Conservation (phyloP, 2,888 invertebrate genomes). For the Glomeris marginata region DNA sequence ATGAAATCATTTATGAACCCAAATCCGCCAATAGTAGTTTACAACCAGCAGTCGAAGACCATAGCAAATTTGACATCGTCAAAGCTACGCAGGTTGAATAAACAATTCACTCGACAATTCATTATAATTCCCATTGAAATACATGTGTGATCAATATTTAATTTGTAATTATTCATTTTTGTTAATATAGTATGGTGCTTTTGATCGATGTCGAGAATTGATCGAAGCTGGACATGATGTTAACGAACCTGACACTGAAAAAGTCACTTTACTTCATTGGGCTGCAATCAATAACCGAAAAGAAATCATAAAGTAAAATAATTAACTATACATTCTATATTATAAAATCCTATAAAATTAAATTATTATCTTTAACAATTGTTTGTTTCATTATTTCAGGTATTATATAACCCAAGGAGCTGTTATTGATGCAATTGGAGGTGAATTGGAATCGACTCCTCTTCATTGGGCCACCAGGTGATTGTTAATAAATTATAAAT, state of each 20-base stretch:
- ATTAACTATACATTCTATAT: not conserved
- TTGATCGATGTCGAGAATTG: constrained; percentile 49
- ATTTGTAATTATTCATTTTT: constrained; percentile 1
- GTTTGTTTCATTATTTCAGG: constrained; percentile 26
- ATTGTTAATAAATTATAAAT: constrained; percentile 6
- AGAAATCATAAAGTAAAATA: constrained; percentile 60
- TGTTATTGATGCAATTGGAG: constrained; percentile 83
- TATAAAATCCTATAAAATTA: too few relatives aligned
- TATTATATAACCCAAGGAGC: constrained; percentile 76
- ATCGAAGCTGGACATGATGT: constrained; percentile 87
- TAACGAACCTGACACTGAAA: constrained; percentile 85
- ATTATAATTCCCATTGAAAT: not conserved
- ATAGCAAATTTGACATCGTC: constrained; percentile 58
- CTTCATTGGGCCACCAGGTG: constrained; percentile 93
- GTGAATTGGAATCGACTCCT: constrained; percentile 89
- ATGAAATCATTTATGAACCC: too few relatives aligned
- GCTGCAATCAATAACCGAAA: constrained; percentile 94
- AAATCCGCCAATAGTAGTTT: too few relatives aligned
- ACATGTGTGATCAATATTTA: not conserved
- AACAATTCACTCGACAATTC: not conserved
- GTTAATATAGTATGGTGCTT: constrained; percentile 59
- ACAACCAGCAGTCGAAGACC: too few relatives aligned
- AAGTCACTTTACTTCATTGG: constrained; percentile 97
- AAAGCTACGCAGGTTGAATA: constrained; percentile 69
- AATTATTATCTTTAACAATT: too few relatives aligned